Base-by-base conservation (phyloP, 2,113 vertebrate species). In the Labrus mixtus region DNA sequence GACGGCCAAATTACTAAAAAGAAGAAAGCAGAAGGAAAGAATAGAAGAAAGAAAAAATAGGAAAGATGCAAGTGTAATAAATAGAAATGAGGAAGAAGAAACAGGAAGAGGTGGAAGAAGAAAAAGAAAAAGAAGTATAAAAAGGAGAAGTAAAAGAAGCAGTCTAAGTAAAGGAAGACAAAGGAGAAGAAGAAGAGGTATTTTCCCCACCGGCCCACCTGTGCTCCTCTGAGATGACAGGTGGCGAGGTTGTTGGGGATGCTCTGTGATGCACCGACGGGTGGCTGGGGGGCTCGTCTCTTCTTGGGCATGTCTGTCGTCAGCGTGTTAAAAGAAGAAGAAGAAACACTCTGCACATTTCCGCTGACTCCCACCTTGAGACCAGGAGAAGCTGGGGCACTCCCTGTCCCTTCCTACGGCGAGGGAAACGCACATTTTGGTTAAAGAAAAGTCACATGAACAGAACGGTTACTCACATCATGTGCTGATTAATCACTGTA, bases 231-330 rank as follows among this genome's bases (percentile, higher is more conserved):
- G 3, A 61, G 50, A 0, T 91, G 93, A 67, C 74, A 71, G 15
- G 45, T 71, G 1, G 78, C 68, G 0, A 95, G 94, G n/a, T 92
- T 86, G 77, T 90, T 92, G 0, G 95, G 89, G 19, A 87, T 46
- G 0, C 95, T 97, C 76, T 86, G 95, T 0, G 95, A 95, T 0
- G 16, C 70, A 0, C 82, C 50, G 91, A 96, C 80, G 0, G 97
- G 97, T n/a, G 95, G 85, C 0, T 93, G 84, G 0, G 97, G 98
- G 1, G 98, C 98, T 2, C 94, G 93, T n/a, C 97, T 94, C 65
- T 99, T 99, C 90, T 97, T 98, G 0, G 95, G 93, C 73, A 88
- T 84, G 0, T 97, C 95, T 0, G 93, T 86, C 0, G 93, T 93
- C 73, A 94, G 78, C 0, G 95, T 95, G 82, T 69, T 94, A 41